Evolutionary conservation across 1,140 invertebrate genomes (phyloP).

Genomic region (Hesperophylax magnus): DNA sequence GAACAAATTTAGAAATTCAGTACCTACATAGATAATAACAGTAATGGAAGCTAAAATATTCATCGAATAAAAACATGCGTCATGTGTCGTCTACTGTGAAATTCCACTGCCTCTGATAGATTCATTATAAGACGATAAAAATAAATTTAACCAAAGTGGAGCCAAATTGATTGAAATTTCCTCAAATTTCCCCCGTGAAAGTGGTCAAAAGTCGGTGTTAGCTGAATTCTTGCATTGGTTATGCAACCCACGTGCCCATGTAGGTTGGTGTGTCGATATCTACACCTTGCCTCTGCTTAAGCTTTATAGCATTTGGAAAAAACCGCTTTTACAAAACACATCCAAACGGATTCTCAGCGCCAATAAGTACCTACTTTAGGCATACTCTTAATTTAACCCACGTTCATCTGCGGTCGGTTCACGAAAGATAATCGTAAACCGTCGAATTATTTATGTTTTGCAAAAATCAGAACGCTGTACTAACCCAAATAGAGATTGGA

Average conservation of each 20-base stretch:
- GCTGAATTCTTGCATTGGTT: constrained; percentile 1
- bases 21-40: no score
- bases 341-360: constrained; percentile 15
- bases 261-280: constrained; percentile 44
- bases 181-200: constrained; percentile 34
- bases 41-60: no score
- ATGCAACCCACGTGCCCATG: constrained; percentile 38
- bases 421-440: constrained; percentile 43
- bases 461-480: constrained; percentile 38
- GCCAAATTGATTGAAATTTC: not conserved
- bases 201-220: constrained; percentile 23
- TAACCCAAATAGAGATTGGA: constrained; percentile 36
- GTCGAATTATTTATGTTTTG: constrained; percentile 51
- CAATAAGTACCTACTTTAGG: constrained; percentile 2
- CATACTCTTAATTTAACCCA: constrained; percentile 49
- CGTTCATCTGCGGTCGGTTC: constrained; percentile 50
- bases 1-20: no score
- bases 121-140: not conserved
- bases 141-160: constrained; percentile 4
- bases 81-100: not conserved
- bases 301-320: constrained; percentile 35
- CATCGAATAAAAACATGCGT: no score
- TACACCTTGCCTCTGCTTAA: constrained; percentile 36
- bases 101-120: not conserved
- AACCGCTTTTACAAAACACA: constrained; percentile 28